Percentiles rank a stretch among this genome's conserved stretches.
Conservation (phyloP, 2,888 invertebrate genomes). For the Philhelius pedissequus region DNA sequence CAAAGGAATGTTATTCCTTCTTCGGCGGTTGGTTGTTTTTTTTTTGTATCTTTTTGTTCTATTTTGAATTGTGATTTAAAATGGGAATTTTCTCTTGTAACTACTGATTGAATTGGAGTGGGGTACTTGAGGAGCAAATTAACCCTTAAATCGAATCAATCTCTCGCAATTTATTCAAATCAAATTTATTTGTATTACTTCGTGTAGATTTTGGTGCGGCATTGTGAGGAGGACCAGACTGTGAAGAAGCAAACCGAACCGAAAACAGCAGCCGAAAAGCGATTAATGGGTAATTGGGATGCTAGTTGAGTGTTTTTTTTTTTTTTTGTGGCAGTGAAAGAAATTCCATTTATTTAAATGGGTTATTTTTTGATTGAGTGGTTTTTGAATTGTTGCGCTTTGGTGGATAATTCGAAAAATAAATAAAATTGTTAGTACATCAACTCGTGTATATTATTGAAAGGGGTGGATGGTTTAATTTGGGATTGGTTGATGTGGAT, state of each 20-base stretch:
- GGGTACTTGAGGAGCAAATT: slow-evolving; percentile 60
- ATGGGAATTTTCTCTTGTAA: slow-evolving; percentile 17
- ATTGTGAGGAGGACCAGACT: not conserved
- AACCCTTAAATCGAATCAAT: slow-evolving; percentile 69
- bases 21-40: slow-evolving; percentile 4
- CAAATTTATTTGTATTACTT: slow-evolving; percentile 62
- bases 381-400: slow-evolving; percentile 55
- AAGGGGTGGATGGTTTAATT: not conserved
- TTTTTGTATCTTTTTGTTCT: not conserved
- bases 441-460: not conserved
- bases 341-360: slow-evolving; percentile 53
- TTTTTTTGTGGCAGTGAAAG: slow-evolving; percentile 22
- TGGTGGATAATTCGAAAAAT: slow-evolving; percentile 54
- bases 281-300: slow-evolving; percentile 54
- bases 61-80: slow-evolving; percentile 34
- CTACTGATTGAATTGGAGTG: slow-evolving; percentile 21
- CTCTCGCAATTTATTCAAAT: slow-evolving; percentile 68
- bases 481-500: not conserved
- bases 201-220: slow-evolving; percentile 15
- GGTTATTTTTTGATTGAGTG: slow-evolving; percentile 64
- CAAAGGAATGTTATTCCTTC: slow-evolving; percentile 40
- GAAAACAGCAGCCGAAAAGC: slow-evolving; percentile 1
- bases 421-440: slow-evolving; percentile 26
- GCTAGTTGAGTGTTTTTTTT: slow-evolving; percentile 28
- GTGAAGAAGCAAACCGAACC: not conserved